phyloP scores from a whole-genome alignment of 2,113 vertebrate genomes.

The Seriola aureovittata region DNA sequence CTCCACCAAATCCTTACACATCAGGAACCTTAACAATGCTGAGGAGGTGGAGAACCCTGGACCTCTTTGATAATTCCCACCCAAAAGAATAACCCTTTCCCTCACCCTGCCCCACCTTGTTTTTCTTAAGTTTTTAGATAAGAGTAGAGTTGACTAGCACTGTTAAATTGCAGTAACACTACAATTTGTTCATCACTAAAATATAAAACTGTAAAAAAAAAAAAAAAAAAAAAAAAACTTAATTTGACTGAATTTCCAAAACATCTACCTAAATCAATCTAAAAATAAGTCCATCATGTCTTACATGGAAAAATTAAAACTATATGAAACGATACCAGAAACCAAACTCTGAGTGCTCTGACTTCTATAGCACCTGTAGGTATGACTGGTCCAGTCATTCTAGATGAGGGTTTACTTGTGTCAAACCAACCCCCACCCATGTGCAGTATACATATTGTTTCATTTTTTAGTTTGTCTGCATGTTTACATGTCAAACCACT shows the following conservation, averaged over 20 bases:
- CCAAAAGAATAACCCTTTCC: constrained; percentile 33
- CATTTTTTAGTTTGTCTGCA: constrained; percentile 36
- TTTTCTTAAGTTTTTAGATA: constrained; percentile 32
- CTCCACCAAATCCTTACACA: constrained; percentile 68
- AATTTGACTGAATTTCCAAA: too few species aligned
- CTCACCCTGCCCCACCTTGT: constrained; percentile 29
- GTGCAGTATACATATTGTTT: constrained; percentile 58
- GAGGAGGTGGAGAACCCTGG: constrained; percentile 44
- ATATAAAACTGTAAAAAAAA: too few species aligned
- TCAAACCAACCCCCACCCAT: constrained; percentile 47
- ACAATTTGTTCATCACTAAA: background rate
- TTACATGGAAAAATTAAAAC: too few species aligned
- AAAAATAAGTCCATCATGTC: too few species aligned
- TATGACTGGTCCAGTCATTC: constrained; percentile 34
- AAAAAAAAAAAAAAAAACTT: too few species aligned
- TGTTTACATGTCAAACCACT: constrained; percentile 63
- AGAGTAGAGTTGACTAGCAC: background rate
- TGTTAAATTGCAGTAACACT: background rate
- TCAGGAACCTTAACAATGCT: constrained; percentile 62
- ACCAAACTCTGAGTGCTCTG: background rate
- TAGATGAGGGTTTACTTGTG: constrained; percentile 50
- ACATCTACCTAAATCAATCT: too few species aligned
- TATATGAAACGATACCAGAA: too few species aligned
- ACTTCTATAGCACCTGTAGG: constrained; percentile 45
- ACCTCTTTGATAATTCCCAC: constrained; percentile 41